Conservation (phyloP, 2,797 vertebrate species). For the Thunnus albacares region DNA sequence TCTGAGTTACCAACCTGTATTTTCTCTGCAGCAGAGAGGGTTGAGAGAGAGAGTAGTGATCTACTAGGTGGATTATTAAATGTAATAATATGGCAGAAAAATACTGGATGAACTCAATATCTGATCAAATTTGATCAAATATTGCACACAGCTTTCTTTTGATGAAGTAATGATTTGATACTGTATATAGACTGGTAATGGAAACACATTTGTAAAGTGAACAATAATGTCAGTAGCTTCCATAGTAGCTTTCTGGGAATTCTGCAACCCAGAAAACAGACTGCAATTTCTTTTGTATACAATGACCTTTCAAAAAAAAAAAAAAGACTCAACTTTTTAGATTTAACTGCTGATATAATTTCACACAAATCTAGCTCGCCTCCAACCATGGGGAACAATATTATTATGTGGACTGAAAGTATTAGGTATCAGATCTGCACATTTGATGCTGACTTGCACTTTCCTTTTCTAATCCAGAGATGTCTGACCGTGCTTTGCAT, state of each 20-base stretch:
- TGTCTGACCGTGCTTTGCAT: background rate
- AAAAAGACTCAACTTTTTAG: background rate
- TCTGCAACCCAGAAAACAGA: background rate
- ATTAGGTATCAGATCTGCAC: background rate
- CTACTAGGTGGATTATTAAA: background rate
- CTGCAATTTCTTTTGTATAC: background rate
- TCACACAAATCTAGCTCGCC: background rate
- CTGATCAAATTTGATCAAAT: too few relatives aligned
- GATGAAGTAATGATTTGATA: too few relatives aligned
- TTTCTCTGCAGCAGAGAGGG: constrained; percentile 12
- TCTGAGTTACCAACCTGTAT: constrained; percentile 12
- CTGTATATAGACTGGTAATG: too few relatives aligned
- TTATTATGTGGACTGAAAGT: background rate
- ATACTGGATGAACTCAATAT: background rate
- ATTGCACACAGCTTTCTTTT: background rate
- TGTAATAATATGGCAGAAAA: background rate
- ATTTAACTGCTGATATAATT: background rate
- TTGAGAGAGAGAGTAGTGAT: background rate
- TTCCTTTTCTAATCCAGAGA: background rate
- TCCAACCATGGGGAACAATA: background rate
- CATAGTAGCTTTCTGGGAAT: background rate
- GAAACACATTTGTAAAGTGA: background rate
- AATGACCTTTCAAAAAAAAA: background rate
- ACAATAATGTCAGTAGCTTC: background rate
- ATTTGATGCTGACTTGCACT: background rate